These are phyloP conservation scores for Spondyliosoma cantharus DNA, from an alignment of 2,797 vertebrate species.

Conservation along the genomic window DNA sequence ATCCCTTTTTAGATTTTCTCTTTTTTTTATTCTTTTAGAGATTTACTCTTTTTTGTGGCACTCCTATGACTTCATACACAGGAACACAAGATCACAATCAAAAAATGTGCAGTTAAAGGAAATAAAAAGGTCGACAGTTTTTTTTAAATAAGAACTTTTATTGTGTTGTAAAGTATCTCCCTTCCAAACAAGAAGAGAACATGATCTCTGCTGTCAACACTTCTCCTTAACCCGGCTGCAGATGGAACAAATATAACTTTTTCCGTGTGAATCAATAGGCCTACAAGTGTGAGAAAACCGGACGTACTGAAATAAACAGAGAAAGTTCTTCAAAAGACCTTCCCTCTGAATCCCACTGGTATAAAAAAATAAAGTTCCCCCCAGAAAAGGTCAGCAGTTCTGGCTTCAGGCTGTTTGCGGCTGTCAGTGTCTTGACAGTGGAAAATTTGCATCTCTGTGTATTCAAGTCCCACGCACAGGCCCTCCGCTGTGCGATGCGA, in stretches of 20 bases:
- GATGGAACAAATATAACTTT: background rate
- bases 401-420: slow-evolving; percentile 44
- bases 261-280: slow-evolving; percentile 23
- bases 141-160: slow-evolving; percentile 2
- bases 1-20: no score
- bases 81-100: background rate
- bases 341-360: slow-evolving; percentile 16
- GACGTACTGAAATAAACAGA: slow-evolving; percentile 16
- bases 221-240: background rate
- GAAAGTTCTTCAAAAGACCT: slow-evolving; percentile 6
- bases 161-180: background rate
- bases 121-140: background rate
- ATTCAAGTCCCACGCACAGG: slow-evolving; percentile 17
- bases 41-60: no score
- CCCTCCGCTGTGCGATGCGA: background rate
- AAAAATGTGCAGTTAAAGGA: background rate
- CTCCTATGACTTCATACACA: no score
- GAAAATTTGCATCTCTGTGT: slow-evolving; percentile 32
- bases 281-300: slow-evolving; percentile 4
- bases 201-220: background rate
- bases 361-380: slow-evolving; percentile 43
- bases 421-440: slow-evolving; percentile 29
- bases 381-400: slow-evolving; percentile 38
- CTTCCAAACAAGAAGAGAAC: background rate
- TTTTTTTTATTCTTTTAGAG: no score